A percentile compares a stretch with the other conserved stretches of the same genome.
phyloP scores from a whole-genome alignment of 2,888 invertebrate genomes.

The Cremastinae sp. region DNA sequence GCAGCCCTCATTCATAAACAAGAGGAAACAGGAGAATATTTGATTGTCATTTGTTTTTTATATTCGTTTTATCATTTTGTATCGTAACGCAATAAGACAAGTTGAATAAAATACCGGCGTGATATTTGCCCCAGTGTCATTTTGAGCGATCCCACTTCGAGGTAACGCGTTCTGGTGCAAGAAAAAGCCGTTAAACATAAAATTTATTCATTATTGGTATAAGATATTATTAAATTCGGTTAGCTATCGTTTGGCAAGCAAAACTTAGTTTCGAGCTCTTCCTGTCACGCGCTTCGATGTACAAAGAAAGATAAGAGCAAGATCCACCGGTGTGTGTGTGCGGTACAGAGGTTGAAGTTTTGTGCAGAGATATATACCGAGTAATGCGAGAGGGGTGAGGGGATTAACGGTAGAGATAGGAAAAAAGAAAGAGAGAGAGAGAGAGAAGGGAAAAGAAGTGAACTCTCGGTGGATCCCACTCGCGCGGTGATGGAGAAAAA shows the following conservation, averaged over 20 bases:
- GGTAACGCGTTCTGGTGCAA: constrained; percentile 14
- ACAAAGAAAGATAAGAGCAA: constrained; percentile 58
- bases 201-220: constrained; percentile 75
- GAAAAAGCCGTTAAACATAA: constrained; percentile 71
- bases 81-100: not conserved
- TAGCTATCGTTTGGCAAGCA: constrained; percentile 70
- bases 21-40: too few species aligned
- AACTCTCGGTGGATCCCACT: constrained; percentile 33
- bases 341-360: constrained; percentile 48
- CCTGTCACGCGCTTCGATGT: constrained; percentile 57
- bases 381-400: constrained; percentile 39
- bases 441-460: constrained; percentile 36
- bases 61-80: not conserved
- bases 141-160: constrained; percentile 34
- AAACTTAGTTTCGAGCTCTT: constrained; percentile 74
- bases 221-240: constrained; percentile 76
- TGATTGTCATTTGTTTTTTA: not conserved
- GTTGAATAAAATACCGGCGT: too few species aligned
- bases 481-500: constrained; percentile 23
- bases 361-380: constrained; percentile 43
- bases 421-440: constrained; percentile 51
- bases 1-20: too few species aligned
- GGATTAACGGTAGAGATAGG: constrained; percentile 48
- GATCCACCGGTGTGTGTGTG: too few species aligned
- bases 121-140: too few species aligned